Base-by-base conservation (phyloP, 2,797 vertebrate species). In the Gadopsis marmoratus region DNA sequence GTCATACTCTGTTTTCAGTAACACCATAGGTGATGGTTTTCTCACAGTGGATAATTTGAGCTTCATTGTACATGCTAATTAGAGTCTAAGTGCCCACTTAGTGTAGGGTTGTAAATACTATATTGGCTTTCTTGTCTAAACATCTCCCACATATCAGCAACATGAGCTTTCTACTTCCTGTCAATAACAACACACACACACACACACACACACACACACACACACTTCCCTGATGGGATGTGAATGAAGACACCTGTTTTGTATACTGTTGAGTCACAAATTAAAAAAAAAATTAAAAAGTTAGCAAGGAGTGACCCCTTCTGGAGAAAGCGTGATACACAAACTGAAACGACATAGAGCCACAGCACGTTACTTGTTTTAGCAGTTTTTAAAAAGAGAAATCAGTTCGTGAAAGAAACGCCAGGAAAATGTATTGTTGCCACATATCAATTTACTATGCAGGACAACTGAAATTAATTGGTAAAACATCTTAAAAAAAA, bases 401-500 rank as follows among this genome's bases (percentile, higher is more conserved):
- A 74, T 11, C 2, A 5, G 7, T 62, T 59, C 16, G 10, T 29
- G 37, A 63, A 59, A 55, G 21, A 77, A 81, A 78, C 83, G 2
- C 0, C 45, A 53, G 63, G 33, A 67, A 51, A 41, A 53, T 2
- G 4, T 9, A 14, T 61, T 70, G 74, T 76, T 83, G 60, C 35
- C 82, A 89, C 45, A 79, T 43, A 64, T 84, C 62, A 43, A 37
- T 92, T 93, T 93, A 93, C 78, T 93, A 71, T 79, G 72, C 59
- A 89, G 91, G 90, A 88, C 69, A 65, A 41, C 43, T 62, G 5
- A 43, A 64, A 66, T 81, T 4, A 68, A 84, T 35, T 51, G 89
- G 81, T 76, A 89, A 91, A 92, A 87, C 88, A 78, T 83, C 71
- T 87, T 26, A 26, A 26, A 90, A 90, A 91, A 86, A 81, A 55